Base-by-base conservation (phyloP, 2,888 invertebrate genomes). In the Diplazon laetatorius region DNA sequence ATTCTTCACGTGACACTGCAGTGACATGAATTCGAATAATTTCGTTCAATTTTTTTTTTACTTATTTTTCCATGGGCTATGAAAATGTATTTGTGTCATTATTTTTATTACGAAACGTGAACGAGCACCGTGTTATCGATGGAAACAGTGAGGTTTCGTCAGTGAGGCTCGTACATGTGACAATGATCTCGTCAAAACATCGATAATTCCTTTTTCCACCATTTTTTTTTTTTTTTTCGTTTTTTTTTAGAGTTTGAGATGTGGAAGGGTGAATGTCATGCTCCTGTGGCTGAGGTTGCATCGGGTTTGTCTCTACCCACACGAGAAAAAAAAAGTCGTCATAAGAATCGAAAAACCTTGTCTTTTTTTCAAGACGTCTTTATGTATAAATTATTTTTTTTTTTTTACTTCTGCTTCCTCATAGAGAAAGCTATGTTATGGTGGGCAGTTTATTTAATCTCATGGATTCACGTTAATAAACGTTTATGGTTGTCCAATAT, bases 181-280 rank as follows among this genome's bases (percentile, higher is more conserved):
- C 12, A 50, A 50, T 4, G 50, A n/a, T 25, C 30, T 52, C 2
- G 25, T 22, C 14, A 2, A 0, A 25, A 52, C n/a, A 25, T 52
- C 30, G 30, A 14, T 14, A 52, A n/a, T 25, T 25, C 25, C 25
- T 14, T 52, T n/a, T n/a, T n/a, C n/a, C n/a, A n/a, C n/a, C n/a
- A n/a, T n/a, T n/a, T n/a, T n/a, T n/a, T n/a, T n/a, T n/a, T n/a
- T n/a, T n/a, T n/a, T n/a, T n/a, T n/a, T n/a, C n/a, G n/a, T n/a
- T n/a, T n/a, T n/a, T n/a, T n/a, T 52, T 52, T 52, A 12, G 30
- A 52, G 25, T 52, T 52, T 25, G 30, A 52, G 30, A 52, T 30
- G 14, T 25, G 1, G 52, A 2, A 2, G n/a, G 8, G 52, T 14
- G 25, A n/a, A 52, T 25, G 30, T 52, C 52, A 14, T 14, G 5